Conservation (phyloP, 2,888 invertebrate species). For the Eristalis arbustorum region DNA sequence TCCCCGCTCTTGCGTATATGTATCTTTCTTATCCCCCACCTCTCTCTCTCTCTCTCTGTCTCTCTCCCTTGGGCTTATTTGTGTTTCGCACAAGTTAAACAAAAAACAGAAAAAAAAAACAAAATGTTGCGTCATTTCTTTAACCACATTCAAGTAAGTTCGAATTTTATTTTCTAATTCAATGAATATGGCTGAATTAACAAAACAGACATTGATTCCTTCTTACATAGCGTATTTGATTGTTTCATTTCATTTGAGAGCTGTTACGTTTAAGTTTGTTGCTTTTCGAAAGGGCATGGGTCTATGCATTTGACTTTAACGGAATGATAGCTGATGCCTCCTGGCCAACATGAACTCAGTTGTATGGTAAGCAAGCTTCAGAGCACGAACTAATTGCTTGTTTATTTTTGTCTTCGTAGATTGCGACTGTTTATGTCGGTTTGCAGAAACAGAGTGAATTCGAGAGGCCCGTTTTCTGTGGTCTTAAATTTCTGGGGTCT, state of each 20-base stretch:
- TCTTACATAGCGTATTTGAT: slow-evolving; percentile 50
- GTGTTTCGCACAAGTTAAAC: slow-evolving; percentile 60
- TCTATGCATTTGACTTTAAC: neutral
- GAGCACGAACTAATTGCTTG: neutral
- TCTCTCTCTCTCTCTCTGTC: slow-evolving; percentile 31
- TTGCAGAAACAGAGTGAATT: too few species aligned
- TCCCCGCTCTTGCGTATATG: slow-evolving; percentile 46
- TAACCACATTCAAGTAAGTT: slow-evolving; percentile 37
- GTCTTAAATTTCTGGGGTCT: too few species aligned
- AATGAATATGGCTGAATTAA: slow-evolving; percentile 20
- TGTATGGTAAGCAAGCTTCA: neutral
- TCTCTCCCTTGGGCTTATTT: slow-evolving; percentile 50
- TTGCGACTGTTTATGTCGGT: too few species aligned
- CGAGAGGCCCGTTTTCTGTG: too few species aligned
- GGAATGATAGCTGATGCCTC: neutral
- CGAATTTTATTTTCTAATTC: slow-evolving; percentile 13
- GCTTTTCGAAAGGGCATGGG: slow-evolving; percentile 21
- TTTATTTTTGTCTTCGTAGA: too few species aligned
- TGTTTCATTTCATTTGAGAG: slow-evolving; percentile 27
- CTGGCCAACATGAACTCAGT: too few species aligned
- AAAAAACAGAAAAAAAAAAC: neutral
- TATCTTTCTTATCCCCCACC: slow-evolving; percentile 28
- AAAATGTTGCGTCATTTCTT: slow-evolving; percentile 23
- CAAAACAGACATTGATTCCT: slow-evolving; percentile 5
- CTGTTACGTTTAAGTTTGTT: slow-evolving; percentile 13